Evolutionary conservation across 1,140 invertebrate genomes (phyloP).

Genomic region (Procambarus virginalis): DNA sequence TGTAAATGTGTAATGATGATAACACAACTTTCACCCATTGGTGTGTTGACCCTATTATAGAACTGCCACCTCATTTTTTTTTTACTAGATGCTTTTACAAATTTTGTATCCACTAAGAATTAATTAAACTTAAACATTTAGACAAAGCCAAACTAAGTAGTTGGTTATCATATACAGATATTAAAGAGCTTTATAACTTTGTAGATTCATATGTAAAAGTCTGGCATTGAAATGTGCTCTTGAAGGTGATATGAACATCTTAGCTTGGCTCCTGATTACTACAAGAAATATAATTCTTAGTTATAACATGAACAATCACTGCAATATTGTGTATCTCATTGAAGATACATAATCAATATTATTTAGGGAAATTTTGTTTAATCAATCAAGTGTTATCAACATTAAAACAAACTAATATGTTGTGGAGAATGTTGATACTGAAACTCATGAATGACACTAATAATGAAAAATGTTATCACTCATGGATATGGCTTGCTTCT

Average conservation of each 20-base stretch:
- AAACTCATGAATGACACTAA: neutral
- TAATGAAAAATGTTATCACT: neutral
- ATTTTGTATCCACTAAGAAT: slow-evolving; percentile 39
- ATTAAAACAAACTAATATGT: neutral
- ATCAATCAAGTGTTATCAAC: neutral
- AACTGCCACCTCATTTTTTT: neutral
- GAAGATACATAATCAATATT: slow-evolving; percentile 30
- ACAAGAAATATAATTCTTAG: slow-evolving; percentile 50
- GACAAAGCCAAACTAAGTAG: slow-evolving; percentile 42
- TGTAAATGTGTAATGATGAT: slow-evolving; percentile 11
- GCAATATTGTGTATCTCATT: slow-evolving; percentile 49
- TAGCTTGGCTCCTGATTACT: slow-evolving; percentile 41
- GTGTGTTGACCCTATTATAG: neutral
- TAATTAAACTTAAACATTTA: slow-evolving; percentile 50
- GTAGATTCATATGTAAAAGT: neutral
- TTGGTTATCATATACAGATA: slow-evolving; percentile 10
- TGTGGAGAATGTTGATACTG: neutral
- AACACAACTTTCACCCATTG: slow-evolving; percentile 18
- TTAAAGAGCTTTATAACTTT: slow-evolving; percentile 20
- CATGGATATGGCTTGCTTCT: neutral
- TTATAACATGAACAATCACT: slow-evolving; percentile 62
- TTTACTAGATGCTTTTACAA: neutral
- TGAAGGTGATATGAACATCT: slow-evolving; percentile 28
- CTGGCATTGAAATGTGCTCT: neutral
- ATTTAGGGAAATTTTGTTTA: neutral